Base-by-base conservation (phyloP, 1,140 invertebrate species). In the Dolichoris vasculosae region DNA sequence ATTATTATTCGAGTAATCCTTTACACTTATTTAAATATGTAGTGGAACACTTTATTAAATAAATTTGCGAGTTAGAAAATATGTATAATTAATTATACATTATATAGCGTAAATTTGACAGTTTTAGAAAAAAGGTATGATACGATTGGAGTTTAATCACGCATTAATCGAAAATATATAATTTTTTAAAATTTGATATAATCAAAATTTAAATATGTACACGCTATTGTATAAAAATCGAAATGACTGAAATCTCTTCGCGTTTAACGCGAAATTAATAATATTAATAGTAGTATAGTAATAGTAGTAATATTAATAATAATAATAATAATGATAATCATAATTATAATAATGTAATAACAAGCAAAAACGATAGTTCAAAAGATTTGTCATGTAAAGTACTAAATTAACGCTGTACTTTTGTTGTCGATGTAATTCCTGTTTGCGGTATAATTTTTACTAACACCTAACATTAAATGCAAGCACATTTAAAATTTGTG, bases 191-290 rank as follows among this genome's bases (percentile, higher is more conserved):
- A 15, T 82, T 76, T 40, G 11, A 83, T 64, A 26, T 76, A 77
- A 85, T 85, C 79, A 73, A 83, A 48, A 78, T 48, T 77, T 77
- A 78, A 35, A 20, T 86, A 85, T 82, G 17, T 82, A 82, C 80
- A 86, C 30, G 46, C 43, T 82, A 26, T 78, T 38, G 46, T 23
- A 82, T 78, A 79, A 83, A 73, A 79, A 83, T 73, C 8, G 15
- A 86, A 63, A 3, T 83, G 67, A 83, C 76, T 79, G 64, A 86
- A 82, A 86, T 86, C 73, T 79, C 63, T 78, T 83, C 69, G 48
- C 48, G 63, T 63, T 83, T 69, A n/a, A 78, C 35, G 40, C 43
- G 13, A 26, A 55, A 78, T 13, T 73, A 78, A 67, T 51, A 32
- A 48, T 79, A 78, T 8, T 71, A 55, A 79, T 78, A 26, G 23